phyloP scores from a whole-genome alignment of 1,140 invertebrate species.

The Hypothenemus hampei region DNA sequence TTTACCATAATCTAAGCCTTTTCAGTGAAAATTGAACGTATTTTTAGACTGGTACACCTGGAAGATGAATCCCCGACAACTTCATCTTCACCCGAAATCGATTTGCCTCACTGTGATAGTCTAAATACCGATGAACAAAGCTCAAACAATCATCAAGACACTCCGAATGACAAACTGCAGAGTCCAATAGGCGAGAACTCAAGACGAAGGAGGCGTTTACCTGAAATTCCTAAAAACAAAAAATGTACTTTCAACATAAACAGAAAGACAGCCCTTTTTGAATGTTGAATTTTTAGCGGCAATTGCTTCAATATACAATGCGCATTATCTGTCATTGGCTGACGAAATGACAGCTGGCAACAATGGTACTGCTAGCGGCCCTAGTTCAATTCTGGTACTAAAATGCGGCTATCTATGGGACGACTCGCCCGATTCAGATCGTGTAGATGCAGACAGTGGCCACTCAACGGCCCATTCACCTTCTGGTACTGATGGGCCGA shows the following conservation, averaged over 20 bases:
- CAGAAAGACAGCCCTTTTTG: no score
- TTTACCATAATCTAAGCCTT: not conserved
- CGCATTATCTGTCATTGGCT: constrained; percentile 55
- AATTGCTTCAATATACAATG: constrained; percentile 45
- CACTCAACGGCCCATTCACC: constrained; percentile 86
- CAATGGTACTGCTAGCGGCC: constrained; percentile 47
- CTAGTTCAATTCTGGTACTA: constrained; percentile 64
- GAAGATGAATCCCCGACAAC: constrained; percentile 73
- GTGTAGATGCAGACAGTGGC: constrained; percentile 73
- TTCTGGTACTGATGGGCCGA: constrained; percentile 62
- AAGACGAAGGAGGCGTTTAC: constrained; percentile 71
- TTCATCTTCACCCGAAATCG: constrained; percentile 56
- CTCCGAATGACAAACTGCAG: constrained; percentile 1
- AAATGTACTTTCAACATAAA: constrained; percentile 62
- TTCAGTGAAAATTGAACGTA: not conserved
- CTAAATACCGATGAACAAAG: constrained; percentile 20
- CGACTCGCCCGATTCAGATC: constrained; percentile 80
- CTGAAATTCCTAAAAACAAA: constrained; percentile 82
- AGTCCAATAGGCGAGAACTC: constrained; percentile 49
- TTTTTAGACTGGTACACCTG: constrained; percentile 64
- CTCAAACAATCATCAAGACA: constrained; percentile 13
- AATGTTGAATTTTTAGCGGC: constrained; percentile 48
- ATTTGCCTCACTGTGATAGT: constrained; percentile 43
- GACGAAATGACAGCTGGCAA: constrained; percentile 61
- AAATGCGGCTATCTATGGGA: constrained; percentile 72